Evolutionary conservation across 2,113 vertebrate genomes (phyloP), one percentile per base, ranked within the genome.

Genomic region (Salvelinus namaycush): DNA sequence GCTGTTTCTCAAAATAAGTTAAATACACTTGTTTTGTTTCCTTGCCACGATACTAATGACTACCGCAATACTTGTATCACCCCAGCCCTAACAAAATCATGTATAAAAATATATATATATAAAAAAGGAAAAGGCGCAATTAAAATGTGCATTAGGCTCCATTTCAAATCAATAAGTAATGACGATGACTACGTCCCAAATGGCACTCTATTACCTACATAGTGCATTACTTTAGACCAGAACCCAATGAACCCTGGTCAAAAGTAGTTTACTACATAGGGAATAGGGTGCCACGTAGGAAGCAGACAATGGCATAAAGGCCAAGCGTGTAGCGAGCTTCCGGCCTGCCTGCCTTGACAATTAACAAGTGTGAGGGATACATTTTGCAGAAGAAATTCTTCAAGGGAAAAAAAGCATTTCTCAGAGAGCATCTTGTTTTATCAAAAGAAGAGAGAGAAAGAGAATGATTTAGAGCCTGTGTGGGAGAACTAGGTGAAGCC

Each of bases 121-220:
- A 29, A 18, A 44, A n/a, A 2, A 4, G 70, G 7, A 8, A 54
- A 24, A 57, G 70, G 22, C 59, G 27, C 44, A 8, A 29, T 1
- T 12, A 26, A n/a, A n/a, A 22, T 57, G 71, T 22, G 18, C 29
- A 62, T 48, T 80, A 89, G 84, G 81, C 72, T 65, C 12, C 5
- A 29, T 67, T 27, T 62, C 3, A 4, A 27, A 81, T 90, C 80
- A 88, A 90, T 91, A 88, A 87, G 82, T 83, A 89, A 90, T 86
- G 82, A 81, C 78, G 2, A 11, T 44, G 9, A 9, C 0, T 44
- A 3, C 2, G 9, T 44, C 39, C 39, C 39, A 44, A 44, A 44
- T 44, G 39, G 39, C 39, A 44, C 39, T 9, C 2, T 11, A 44
- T 44, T 44, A 9, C 9, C 39, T 44, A 44, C 11, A 44, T 44